phyloP scores from a whole-genome alignment of 2,888 invertebrate genomes.

The Standfussiana lucernea region DNA sequence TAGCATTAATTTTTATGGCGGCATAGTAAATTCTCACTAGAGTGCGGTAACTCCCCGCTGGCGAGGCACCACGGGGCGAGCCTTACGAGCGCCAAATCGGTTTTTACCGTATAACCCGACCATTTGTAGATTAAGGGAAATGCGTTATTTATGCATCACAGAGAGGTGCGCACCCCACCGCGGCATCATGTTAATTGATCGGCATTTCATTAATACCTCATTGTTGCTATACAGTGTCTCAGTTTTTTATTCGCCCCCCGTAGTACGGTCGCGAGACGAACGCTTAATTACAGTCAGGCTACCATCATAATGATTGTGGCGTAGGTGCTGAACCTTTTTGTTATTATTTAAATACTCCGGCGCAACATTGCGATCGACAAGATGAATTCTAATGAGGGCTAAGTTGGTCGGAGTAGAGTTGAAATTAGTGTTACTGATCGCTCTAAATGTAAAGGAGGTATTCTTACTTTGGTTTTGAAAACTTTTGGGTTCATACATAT shows the following conservation, averaged over 20 bases:
- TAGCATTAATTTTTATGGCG: slow-evolving; percentile 70
- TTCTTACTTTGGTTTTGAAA: slow-evolving; percentile 54
- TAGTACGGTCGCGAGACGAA: slow-evolving; percentile 57
- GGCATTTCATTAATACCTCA: slow-evolving; percentile 83
- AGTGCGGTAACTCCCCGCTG: slow-evolving; percentile 80
- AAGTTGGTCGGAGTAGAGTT: slow-evolving; percentile 49
- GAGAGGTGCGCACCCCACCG: slow-evolving; percentile 81
- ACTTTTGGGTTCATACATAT: slow-evolving; percentile 74
- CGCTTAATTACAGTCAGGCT: slow-evolving; percentile 71
- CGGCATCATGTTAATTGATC: slow-evolving; percentile 84
- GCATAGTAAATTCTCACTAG: slow-evolving; percentile 74
- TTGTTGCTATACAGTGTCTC: slow-evolving; percentile 77
- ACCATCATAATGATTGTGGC: slow-evolving; percentile 64
- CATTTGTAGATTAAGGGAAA: slow-evolving; percentile 82
- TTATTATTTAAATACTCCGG: slow-evolving; percentile 65
- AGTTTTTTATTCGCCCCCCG: slow-evolving; percentile 74
- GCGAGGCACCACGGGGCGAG: slow-evolving; percentile 78
- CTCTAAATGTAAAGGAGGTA: slow-evolving; percentile 34
- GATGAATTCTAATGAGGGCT: slow-evolving; percentile 49
- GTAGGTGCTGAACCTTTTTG: slow-evolving; percentile 69
- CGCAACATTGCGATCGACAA: slow-evolving; percentile 34
- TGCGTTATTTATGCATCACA: slow-evolving; percentile 86
- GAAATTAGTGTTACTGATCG: slow-evolving; percentile 48
- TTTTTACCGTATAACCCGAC: slow-evolving; percentile 83
- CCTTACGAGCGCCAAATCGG: slow-evolving; percentile 77